A percentile compares a stretch with the other conserved stretches of the same genome.
These are phyloP conservation scores for Shinisaurus crocodilurus DNA, from an alignment of 2,113 vertebrate species.

Conservation along the genomic window DNA sequence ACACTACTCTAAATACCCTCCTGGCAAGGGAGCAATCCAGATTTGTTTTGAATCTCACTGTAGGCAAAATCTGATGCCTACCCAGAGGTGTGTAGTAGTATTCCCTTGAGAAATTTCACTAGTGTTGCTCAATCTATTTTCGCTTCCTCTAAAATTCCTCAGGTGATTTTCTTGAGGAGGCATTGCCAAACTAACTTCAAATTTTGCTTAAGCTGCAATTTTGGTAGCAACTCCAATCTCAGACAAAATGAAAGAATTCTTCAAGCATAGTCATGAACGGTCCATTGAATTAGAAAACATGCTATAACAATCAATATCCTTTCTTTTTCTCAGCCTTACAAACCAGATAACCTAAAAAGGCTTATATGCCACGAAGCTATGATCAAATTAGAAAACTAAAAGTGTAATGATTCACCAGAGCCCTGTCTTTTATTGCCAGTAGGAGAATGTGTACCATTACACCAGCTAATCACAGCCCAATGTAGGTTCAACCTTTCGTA, in stretches of 20 bases:
- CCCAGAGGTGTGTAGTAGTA: neutral
- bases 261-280: conserved; percentile 26
- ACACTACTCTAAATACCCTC: neutral
- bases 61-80: neutral
- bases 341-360: conserved; percentile 22
- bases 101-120: neutral
- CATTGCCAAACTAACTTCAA: neutral
- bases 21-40: neutral
- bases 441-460: conserved; percentile 60
- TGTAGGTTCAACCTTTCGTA: conserved; percentile 64
- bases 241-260: neutral
- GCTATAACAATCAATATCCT: conserved; percentile 10
- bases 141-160: neutral
- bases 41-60: neutral
- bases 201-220: neutral
- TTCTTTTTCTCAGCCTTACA: neutral
- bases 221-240: neutral
- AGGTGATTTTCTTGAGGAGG: neutral
- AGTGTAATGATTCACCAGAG: conserved; percentile 52
- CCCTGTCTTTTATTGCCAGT: conserved; percentile 66
- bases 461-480: conserved; percentile 64
- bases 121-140: neutral
- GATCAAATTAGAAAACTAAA: conserved; percentile 65
- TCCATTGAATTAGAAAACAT: conserved; percentile 13
- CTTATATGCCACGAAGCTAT: conserved; percentile 51